Evolutionary conservation across 92 coral and sea anemone species (phyloP), one percentile per base, ranked within the genome.

Genomic region (Epizoanthus rinbou): DNA sequence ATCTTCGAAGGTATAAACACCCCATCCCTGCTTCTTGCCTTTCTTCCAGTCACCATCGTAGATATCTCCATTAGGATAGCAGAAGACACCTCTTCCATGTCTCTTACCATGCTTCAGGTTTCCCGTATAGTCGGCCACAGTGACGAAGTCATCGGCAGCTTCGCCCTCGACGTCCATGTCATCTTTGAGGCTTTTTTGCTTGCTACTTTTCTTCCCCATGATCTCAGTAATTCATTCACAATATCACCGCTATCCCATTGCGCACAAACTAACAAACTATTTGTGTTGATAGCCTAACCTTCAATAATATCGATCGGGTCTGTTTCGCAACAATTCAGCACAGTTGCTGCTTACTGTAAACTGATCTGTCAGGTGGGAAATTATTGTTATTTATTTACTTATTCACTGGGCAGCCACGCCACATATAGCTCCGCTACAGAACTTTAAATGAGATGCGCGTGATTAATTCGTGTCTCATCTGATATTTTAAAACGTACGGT

Each of bases 1-100:
- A 60, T 91, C 84, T 1, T 93, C 88, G 65, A 85, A 95, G 35
- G 86, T 92, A 67, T 95, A 95, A 22, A 80, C 81, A 47, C 98
- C 98, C 53, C 83, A 86, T 25, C 98, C 98, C 62, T 93, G 92
- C 83, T 94, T 95, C 71, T 79, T 84, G 7, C 98, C 97, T 66
- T 95, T 95, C 57, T 94, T 86, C 98, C 98, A 95, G 59, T 93
- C 95, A 13, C 98, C 98, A 50, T 95, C 98, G 68, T 93, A 95
- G 17, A 95, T 95, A 57, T 95, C 98, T 33, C 98, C 98, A 87
- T 95, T 95, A 24, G 86, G 89, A 64, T 89, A 95, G 73, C 85
- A 91, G 88, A 90, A 95, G 23, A 90, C 86, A 50, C 98, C 98
- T 68, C 88, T 90, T 21, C 98, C 98, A 64, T 95, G 93, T 64